Percentiles rank a stretch among this genome's conserved stretches.
These are phyloP conservation scores for Marmota flaviventris DNA, from an alignment of 2,113 vertebrate genomes.

Conservation along the genomic window DNA sequence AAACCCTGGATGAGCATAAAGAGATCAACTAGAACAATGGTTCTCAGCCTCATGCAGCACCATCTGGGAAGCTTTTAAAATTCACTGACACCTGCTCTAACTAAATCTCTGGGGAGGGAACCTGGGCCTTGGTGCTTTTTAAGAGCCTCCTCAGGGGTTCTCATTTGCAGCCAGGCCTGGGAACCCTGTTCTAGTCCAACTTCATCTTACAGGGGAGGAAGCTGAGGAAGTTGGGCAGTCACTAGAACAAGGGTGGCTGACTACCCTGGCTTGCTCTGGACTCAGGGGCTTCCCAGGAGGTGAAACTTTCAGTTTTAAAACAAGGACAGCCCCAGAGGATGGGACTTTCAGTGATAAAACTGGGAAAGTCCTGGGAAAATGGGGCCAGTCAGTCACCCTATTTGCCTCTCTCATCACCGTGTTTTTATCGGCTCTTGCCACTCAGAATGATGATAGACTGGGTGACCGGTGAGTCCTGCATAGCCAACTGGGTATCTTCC, in stretches of 20 bases:
- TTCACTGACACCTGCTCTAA: not conserved
- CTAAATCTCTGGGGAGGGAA: not conserved
- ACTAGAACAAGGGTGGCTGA: not conserved
- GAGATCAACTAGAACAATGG: not conserved
- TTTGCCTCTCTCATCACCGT: not conserved
- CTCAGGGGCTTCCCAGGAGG: not conserved
- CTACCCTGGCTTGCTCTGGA: not conserved
- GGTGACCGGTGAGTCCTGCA: not conserved
- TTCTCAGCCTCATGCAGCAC: not conserved
- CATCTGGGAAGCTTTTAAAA: not conserved
- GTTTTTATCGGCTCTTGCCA: not conserved
- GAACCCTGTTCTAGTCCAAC: not conserved
- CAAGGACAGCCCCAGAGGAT: not conserved
- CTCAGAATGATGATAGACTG: not conserved
- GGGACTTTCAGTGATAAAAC: not conserved
- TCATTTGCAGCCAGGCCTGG: not conserved
- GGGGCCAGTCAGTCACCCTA: not conserved
- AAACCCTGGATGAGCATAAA: not conserved
- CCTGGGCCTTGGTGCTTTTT: not conserved
- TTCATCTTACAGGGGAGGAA: conserved; percentile 9
- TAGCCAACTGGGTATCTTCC: not conserved
- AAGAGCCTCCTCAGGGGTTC: not conserved
- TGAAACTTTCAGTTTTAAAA: not conserved
- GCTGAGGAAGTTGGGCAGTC: not conserved
- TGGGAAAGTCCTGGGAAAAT: not conserved